Evolutionary conservation across 2,888 invertebrate species (phyloP).

Genomic region (Perithous albicinctus): DNA sequence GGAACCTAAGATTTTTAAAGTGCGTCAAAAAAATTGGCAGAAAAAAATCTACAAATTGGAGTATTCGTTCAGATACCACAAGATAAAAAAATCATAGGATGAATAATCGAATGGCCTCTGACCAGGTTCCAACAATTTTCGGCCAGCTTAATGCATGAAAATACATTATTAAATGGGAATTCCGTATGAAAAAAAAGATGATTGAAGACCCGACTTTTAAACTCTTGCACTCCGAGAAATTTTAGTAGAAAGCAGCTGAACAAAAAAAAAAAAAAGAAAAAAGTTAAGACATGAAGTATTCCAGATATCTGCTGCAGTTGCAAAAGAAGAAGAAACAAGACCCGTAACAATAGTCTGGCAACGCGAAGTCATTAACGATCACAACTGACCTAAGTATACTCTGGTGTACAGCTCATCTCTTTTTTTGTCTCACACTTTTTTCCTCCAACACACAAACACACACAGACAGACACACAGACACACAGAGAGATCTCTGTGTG

Average conservation of each 20-base stretch:
- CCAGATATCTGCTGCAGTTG: background rate
- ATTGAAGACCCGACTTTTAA: too few relatives aligned
- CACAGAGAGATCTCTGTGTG: background rate
- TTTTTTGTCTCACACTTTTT: constrained; percentile 9
- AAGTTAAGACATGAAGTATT: background rate
- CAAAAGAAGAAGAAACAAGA: background rate
- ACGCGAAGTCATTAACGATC: constrained; percentile 45
- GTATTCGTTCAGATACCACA: too few relatives aligned
- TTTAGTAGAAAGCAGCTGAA: background rate
- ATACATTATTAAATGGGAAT: background rate
- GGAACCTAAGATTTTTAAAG: too few relatives aligned
- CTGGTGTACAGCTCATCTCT: constrained; percentile 11
- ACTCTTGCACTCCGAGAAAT: background rate
- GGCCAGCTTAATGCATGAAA: too few relatives aligned
- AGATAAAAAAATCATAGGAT: too few relatives aligned
- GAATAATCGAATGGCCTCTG: too few relatives aligned
- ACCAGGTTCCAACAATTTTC: too few relatives aligned
- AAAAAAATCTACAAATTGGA: too few relatives aligned
- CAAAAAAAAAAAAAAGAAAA: too few relatives aligned
- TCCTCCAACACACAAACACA: too few relatives aligned
- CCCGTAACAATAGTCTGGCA: background rate
- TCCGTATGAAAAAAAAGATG: background rate
- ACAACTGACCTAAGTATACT: constrained; percentile 26
- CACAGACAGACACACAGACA: too few relatives aligned
- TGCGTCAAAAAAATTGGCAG: too few relatives aligned